phyloP scores from a whole-genome alignment of 2,113 vertebrate species.

The Ictidomys tridecemlineatus region DNA sequence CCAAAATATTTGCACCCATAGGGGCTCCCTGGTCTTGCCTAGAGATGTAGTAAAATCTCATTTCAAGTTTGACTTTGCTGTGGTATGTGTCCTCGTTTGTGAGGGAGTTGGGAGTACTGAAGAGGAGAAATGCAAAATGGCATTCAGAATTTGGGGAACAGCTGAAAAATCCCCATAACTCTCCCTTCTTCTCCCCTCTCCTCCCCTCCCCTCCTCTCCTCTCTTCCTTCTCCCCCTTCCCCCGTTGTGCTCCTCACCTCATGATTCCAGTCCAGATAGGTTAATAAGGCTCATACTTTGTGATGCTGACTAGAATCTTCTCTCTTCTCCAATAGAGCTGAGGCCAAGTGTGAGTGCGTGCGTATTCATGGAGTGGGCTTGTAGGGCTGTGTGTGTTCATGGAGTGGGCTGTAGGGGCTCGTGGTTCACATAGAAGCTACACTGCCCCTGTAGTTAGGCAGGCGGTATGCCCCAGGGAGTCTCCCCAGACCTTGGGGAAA shows the following conservation, averaged over 20 bases:
- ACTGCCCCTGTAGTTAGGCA: background rate
- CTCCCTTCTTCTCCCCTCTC: no score
- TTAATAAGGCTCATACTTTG: background rate
- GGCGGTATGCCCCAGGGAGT: background rate
- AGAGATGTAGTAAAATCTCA: background rate
- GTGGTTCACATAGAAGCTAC: background rate
- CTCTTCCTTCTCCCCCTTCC: no score
- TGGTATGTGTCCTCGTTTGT: background rate
- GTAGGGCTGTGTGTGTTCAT: background rate
- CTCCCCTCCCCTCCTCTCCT: background rate
- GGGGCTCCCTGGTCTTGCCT: background rate
- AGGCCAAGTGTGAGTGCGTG: background rate
- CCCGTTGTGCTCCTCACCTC: background rate
- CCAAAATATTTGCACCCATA: background rate
- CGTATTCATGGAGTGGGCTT: background rate
- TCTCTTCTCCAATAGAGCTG: background rate
- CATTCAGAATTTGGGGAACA: background rate
- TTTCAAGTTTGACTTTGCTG: background rate
- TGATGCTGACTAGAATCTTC: background rate
- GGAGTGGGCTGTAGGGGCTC: accelerated
- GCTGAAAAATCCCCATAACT: background rate
- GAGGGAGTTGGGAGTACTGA: background rate
- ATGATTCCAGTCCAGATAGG: background rate
- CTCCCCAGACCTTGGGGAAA: slow-evolving; percentile 18
- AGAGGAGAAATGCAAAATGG: background rate